Evolutionary conservation across 2,888 invertebrate genomes (phyloP).

Genomic region (Xestia xanthographa): DNA sequence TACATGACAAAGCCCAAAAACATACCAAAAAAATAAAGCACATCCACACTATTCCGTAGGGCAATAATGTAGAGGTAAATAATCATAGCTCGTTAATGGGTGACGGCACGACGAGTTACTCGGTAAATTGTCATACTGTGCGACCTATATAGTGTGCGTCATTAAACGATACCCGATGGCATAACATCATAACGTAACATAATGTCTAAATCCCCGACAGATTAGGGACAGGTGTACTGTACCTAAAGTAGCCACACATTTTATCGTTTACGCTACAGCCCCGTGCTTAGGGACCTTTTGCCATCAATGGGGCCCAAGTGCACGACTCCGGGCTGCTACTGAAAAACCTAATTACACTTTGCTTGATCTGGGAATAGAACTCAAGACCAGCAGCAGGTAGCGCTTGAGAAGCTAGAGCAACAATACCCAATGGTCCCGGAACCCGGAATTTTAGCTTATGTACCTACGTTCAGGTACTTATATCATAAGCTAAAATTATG

Average conservation of each 20-base stretch:
- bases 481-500: neutral
- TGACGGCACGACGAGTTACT: constrained; percentile 63
- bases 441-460: neutral
- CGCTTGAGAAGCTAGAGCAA: neutral
- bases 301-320: neutral
- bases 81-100: constrained; percentile 73
- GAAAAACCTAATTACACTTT: neutral
- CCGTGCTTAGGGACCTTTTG: neutral
- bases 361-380: neutral
- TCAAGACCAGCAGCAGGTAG: neutral
- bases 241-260: too few relatives aligned
- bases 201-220: neutral
- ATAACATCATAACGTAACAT: neutral
- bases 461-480: too few relatives aligned
- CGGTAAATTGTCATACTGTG: constrained; percentile 64
- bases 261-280: neutral
- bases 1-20: neutral
- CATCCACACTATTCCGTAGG: constrained; percentile 64
- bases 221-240: neutral
- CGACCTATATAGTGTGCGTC: constrained; percentile 53
- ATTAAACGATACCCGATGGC: constrained; percentile 14
- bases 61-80: constrained; percentile 66
- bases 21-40: neutral
- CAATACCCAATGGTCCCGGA: neutral
- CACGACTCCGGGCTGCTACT: neutral